Evolutionary conservation across 2,113 vertebrate genomes (phyloP).

Genomic region (Laticauda laticaudata): DNA sequence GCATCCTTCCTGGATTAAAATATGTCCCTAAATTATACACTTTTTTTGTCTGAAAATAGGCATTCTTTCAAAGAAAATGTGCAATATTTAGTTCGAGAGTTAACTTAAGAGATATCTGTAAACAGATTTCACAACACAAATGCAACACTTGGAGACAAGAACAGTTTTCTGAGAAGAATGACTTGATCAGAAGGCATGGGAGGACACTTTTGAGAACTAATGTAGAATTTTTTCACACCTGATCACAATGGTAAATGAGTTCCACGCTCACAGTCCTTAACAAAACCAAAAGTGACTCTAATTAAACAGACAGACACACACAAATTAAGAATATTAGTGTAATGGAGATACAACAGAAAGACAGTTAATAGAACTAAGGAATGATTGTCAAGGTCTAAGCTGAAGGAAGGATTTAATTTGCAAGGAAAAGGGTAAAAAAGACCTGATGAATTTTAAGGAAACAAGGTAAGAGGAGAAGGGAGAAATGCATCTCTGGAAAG

Average conservation of each 20-base stretch:
- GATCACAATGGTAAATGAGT: slow-evolving; percentile 76
- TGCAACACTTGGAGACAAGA: neutral
- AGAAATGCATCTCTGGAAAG: slow-evolving; percentile 76
- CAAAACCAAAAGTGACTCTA: slow-evolving; percentile 58
- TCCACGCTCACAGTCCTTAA: slow-evolving; percentile 67
- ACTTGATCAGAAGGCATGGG: slow-evolving; percentile 56
- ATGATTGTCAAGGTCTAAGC: slow-evolving; percentile 53
- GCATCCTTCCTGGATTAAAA: slow-evolving; percentile 14
- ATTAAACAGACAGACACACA: slow-evolving; percentile 45
- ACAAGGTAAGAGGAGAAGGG: slow-evolving; percentile 82
- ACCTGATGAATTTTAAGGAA: slow-evolving; percentile 65
- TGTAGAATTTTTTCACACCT: slow-evolving; percentile 53
- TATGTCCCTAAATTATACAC: neutral
- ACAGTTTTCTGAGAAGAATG: slow-evolving; percentile 12
- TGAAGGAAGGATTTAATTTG: slow-evolving; percentile 57
- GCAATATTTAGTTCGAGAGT: neutral
- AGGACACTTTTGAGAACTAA: slow-evolving; percentile 44
- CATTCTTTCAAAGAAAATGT: slow-evolving; percentile 19
- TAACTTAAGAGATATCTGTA: neutral
- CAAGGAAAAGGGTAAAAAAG: slow-evolving; percentile 66
- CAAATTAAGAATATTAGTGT: slow-evolving; percentile 55
- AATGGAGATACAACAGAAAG: slow-evolving; percentile 53
- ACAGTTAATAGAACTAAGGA: slow-evolving; percentile 71
- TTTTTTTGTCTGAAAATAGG: neutral
- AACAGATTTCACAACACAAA: slow-evolving; percentile 14